These are phyloP conservation scores for Parauchenoglanis punctatus DNA, from an alignment of 2,797 vertebrate species.

Conservation along the genomic window DNA sequence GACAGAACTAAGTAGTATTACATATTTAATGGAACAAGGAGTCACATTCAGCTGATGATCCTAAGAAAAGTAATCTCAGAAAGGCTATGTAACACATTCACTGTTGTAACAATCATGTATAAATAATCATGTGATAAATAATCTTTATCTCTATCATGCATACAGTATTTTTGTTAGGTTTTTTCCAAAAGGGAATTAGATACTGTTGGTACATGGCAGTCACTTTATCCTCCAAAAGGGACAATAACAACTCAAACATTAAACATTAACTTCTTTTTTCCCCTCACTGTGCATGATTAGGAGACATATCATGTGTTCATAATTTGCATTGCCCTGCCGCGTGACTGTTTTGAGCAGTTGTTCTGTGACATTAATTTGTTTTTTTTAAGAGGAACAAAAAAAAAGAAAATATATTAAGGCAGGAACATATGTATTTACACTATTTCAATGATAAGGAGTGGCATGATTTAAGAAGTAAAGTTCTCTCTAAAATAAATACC, in stretches of 20 bases:
- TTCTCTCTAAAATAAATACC: not conserved
- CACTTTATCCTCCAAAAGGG: slow-evolving; percentile 15
- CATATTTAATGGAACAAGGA: not conserved
- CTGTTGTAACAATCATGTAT: not conserved
- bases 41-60: not conserved
- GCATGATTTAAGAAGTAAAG: no score
- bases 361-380: slow-evolving; percentile 1
- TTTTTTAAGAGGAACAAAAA: not conserved
- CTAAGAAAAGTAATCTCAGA: not conserved
- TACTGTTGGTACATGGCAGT: not conserved
- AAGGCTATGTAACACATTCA: not conserved
- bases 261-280: slow-evolving; percentile 38
- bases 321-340: slow-evolving; percentile 9
- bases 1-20: not conserved
- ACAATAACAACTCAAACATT: slow-evolving; percentile 35
- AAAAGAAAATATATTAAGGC: no score
- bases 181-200: not conserved
- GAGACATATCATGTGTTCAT: slow-evolving; percentile 19
- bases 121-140: not conserved
- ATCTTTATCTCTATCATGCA: not conserved
- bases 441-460: not conserved
- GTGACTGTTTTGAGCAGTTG: not conserved
- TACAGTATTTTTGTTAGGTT: not conserved
- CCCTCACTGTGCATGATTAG: slow-evolving; percentile 12
- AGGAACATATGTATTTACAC: not conserved